Evolutionary conservation across 2,797 vertebrate species (phyloP).

Genomic region (Danio kyathit): DNA sequence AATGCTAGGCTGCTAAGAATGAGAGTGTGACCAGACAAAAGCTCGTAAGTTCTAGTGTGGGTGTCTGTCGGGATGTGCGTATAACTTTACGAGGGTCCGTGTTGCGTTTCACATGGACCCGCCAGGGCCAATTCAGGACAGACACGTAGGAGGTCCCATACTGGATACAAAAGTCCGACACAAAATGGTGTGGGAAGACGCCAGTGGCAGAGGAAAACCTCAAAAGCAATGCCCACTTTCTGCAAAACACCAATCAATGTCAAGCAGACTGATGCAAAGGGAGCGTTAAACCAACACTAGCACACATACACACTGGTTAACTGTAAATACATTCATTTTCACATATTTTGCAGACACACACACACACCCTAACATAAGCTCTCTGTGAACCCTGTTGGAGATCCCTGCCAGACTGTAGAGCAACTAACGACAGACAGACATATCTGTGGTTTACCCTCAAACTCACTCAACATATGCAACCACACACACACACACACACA

Average conservation of each 20-base stretch:
- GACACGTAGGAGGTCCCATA: conserved; percentile 64
- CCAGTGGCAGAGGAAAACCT: conserved; percentile 65
- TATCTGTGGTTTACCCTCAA: conserved; percentile 50
- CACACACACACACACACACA: conserved; percentile 9
- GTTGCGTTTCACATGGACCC: conserved; percentile 55
- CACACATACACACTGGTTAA: not conserved
- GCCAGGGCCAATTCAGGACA: conserved; percentile 57
- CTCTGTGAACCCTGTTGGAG: conserved; percentile 20
- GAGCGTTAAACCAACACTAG: not conserved
- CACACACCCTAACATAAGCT: not conserved
- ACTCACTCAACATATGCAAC: conserved; percentile 38
- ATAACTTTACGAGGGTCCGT: conserved; percentile 72
- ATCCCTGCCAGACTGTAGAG: conserved; percentile 23
- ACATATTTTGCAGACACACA: not conserved
- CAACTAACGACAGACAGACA: conserved; percentile 26
- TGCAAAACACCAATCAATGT: conserved; percentile 65
- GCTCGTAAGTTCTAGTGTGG: conserved; percentile 24
- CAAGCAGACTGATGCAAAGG: conserved; percentile 64
- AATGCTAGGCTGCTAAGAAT: conserved; percentile 17
- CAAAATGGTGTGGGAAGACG: conserved; percentile 55
- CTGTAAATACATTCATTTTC: not conserved
- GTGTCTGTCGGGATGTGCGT: conserved; percentile 8
- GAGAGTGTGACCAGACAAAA: conserved; percentile 36
- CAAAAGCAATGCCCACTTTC: conserved; percentile 61
- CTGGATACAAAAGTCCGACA: not conserved